Evolutionary conservation across 2,888 invertebrate genomes (phyloP).

Genomic region (Hirtodrosophila histrioides): DNA sequence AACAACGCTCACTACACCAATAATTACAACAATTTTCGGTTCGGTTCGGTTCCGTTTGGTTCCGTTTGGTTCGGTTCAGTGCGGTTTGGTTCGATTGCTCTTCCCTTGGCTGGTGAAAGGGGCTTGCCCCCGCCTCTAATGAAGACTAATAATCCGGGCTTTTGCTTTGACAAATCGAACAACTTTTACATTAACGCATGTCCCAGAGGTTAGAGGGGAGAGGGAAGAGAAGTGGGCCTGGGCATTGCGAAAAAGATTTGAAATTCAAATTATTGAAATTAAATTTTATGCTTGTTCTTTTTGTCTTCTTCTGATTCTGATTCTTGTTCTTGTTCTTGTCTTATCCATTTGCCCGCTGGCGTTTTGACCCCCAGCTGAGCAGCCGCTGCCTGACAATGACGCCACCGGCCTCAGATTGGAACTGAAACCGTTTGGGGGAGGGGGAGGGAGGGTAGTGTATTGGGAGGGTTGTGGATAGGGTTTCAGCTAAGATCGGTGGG

Average conservation of each 20-base stretch:
- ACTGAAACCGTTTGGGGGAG: background rate
- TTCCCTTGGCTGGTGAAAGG: background rate
- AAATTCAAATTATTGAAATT: conserved; percentile 56
- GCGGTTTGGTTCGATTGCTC: too few relatives aligned
- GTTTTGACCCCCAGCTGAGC: conserved; percentile 38
- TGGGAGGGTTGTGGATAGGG: background rate
- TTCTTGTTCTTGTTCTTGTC: conserved; percentile 5
- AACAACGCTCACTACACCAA: background rate
- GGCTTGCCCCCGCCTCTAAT: conserved; percentile 34
- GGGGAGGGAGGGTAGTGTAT: background rate
- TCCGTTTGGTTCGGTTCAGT: too few relatives aligned
- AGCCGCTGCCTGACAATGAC: conserved; percentile 45
- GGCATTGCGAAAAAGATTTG: conserved; percentile 36
- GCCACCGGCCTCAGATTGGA: conserved; percentile 44
- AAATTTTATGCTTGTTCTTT: conserved; percentile 33
- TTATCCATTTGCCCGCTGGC: conserved; percentile 33
- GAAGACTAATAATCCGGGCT: conserved; percentile 46
- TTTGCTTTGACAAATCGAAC: conserved; percentile 55
- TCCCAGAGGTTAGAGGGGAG: background rate
- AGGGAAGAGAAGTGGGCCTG: background rate
- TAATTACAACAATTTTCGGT: conserved; percentile 35
- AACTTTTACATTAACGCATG: conserved; percentile 43
- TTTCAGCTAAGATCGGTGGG: conserved; percentile 29
- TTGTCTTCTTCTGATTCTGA: conserved; percentile 9
- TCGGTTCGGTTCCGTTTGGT: too few relatives aligned